Evolutionary conservation across 2,888 invertebrate species (phyloP).

Genomic region (Synergus laeviventris): DNA sequence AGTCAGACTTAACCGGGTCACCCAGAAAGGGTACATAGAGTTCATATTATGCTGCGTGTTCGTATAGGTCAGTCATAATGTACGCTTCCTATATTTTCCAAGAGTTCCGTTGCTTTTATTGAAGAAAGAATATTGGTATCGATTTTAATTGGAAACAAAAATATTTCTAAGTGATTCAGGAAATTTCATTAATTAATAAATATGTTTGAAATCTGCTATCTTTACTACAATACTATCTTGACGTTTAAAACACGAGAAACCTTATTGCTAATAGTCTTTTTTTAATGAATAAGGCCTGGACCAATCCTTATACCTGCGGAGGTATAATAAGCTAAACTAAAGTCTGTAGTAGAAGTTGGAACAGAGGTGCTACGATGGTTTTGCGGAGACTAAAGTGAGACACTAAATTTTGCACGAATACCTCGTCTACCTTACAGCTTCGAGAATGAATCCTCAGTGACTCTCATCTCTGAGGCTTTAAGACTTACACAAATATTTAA

Average conservation of each 20-base stretch:
- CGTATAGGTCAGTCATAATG: slow-evolving; percentile 27
- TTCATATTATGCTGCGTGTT: slow-evolving; percentile 16
- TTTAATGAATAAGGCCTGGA: slow-evolving; percentile 23
- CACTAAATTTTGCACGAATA: slow-evolving; percentile 54
- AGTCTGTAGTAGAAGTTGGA: slow-evolving; percentile 29
- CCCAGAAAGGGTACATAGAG: slow-evolving; percentile 28
- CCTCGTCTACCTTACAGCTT: slow-evolving; percentile 51
- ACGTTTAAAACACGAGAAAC: slow-evolving; percentile 32
- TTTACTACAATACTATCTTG: slow-evolving; percentile 12
- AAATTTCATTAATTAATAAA: neutral
- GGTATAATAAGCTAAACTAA: slow-evolving; percentile 18
- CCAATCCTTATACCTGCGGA: slow-evolving; percentile 38
- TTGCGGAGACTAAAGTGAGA: slow-evolving; percentile 46
- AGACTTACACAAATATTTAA: slow-evolving; percentile 4
- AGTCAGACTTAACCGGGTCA: slow-evolving; percentile 25
- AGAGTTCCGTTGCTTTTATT: neutral
- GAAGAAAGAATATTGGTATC: neutral
- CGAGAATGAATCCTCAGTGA: slow-evolving; percentile 53
- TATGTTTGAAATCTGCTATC: neutral
- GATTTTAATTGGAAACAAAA: neutral
- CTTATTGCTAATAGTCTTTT: slow-evolving; percentile 32
- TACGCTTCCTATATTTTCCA: slow-evolving; percentile 19
- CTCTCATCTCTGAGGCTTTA: slow-evolving; percentile 45
- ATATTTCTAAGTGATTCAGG: neutral
- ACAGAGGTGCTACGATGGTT: slow-evolving; percentile 35